phyloP scores from a whole-genome alignment of 2,797 vertebrate species.

The Sternotherus odoratus region DNA sequence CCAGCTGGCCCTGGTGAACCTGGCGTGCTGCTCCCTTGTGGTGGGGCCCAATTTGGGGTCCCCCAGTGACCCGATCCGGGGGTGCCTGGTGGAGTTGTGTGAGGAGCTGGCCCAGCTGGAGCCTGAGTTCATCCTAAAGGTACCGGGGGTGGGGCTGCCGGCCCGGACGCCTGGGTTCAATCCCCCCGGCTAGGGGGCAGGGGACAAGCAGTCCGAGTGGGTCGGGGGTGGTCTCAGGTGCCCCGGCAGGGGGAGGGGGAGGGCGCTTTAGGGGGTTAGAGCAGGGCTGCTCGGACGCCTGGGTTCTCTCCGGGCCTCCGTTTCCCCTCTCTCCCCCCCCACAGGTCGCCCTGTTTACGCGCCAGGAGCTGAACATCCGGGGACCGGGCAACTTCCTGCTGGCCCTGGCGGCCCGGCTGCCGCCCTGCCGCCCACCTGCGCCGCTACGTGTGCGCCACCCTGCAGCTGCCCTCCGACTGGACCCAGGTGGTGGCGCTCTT shows the following conservation, averaged over 20 bases:
- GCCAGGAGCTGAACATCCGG: slow-evolving; percentile 90
- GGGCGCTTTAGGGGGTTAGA: too few relatives aligned
- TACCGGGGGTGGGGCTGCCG: slow-evolving; percentile 39
- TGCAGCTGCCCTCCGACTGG: slow-evolving; percentile 93
- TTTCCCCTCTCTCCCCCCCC: not conserved
- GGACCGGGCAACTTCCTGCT: slow-evolving; percentile 88
- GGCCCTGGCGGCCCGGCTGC: slow-evolving; percentile 85
- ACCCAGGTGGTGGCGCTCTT: slow-evolving; percentile 88
- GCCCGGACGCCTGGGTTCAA: not conserved
- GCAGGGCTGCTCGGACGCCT: not conserved
- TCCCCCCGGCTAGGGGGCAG: too few relatives aligned
- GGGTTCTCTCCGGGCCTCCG: not conserved
- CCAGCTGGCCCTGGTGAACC: slow-evolving; percentile 82
- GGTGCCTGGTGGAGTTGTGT: slow-evolving; percentile 76
- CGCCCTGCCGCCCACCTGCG: slow-evolving; percentile 85
- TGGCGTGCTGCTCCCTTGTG: slow-evolving; percentile 85
- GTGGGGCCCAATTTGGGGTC: slow-evolving; percentile 72
- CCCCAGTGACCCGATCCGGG: slow-evolving; percentile 65
- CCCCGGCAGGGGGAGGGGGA: too few relatives aligned
- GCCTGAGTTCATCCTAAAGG: slow-evolving; percentile 92
- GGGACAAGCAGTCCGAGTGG: too few relatives aligned
- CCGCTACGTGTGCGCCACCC: slow-evolving; percentile 87
- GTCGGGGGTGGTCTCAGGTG: too few relatives aligned
- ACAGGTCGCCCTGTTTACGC: slow-evolving; percentile 89
- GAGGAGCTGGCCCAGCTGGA: slow-evolving; percentile 82